Percentiles rank a stretch among this genome's conserved stretches.
phyloP scores from a whole-genome alignment of 2,797 vertebrate genomes.

The Poliocrania exsul region DNA sequence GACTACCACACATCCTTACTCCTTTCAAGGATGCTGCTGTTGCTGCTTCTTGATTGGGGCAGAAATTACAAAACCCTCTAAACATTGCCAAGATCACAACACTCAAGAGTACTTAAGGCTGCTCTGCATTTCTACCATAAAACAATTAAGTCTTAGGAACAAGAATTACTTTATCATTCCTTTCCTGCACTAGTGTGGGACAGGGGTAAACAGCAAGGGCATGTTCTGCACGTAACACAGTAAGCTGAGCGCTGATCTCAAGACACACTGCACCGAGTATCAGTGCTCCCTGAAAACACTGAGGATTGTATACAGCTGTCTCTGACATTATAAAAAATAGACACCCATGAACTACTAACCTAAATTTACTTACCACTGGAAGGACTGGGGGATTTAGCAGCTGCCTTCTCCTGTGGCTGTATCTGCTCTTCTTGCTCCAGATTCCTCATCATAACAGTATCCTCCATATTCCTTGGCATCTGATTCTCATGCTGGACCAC shows the following conservation, averaged over 20 bases:
- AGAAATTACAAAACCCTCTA: neutral
- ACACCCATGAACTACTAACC: neutral
- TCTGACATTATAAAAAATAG: neutral
- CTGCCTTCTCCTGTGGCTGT: slow-evolving; percentile 21
- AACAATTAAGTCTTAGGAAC: neutral
- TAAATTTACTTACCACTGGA: slow-evolving; percentile 83
- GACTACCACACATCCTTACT: neutral
- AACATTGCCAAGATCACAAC: neutral
- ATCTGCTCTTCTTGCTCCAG: slow-evolving; percentile 33
- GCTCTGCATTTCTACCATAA: neutral
- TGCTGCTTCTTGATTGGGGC: neutral
- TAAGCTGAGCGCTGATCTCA: neutral
- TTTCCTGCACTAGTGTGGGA: neutral
- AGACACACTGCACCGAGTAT: neutral
- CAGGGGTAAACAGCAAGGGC: neutral
- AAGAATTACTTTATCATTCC: neutral
- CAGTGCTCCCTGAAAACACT: neutral
- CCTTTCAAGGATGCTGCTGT: neutral
- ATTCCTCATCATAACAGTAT: neutral
- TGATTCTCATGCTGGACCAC: neutral
- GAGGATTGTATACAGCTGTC: neutral
- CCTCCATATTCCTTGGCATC: neutral
- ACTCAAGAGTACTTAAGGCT: neutral
- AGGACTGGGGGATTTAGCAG: slow-evolving; percentile 73
- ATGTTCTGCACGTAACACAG: neutral